phyloP scores from a whole-genome alignment of 2,888 invertebrate genomes.

The Trichopria drosophilae region DNA sequence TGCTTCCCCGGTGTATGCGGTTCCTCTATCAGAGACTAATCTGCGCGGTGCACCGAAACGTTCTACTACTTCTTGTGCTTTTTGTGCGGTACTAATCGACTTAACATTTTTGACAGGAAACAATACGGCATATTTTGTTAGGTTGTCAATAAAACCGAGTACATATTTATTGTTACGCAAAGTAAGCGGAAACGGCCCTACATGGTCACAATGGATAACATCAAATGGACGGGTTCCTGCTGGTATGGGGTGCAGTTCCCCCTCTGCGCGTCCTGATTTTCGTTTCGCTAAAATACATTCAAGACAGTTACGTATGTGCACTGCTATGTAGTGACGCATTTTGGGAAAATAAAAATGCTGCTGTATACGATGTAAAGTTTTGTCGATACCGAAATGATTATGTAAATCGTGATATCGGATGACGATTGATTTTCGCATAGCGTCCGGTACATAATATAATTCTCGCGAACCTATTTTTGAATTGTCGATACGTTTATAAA shows the following conservation, averaged over 20 bases:
- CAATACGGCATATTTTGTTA: neutral
- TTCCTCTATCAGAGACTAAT: conserved; percentile 2
- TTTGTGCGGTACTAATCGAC: neutral
- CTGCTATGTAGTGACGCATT: neutral
- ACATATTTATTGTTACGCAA: neutral
- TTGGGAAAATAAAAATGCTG: neutral
- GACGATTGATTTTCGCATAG: neutral
- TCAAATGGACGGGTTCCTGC: conserved; percentile 8
- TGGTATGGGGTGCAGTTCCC: conserved; percentile 5
- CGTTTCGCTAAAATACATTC: too few relatives aligned
- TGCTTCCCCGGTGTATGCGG: conserved; percentile 5
- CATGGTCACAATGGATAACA: conserved; percentile 19
- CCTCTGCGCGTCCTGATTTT: neutral
- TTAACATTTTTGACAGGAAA: neutral
- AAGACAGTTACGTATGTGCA: neutral
- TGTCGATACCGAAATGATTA: neutral
- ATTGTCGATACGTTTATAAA: neutral
- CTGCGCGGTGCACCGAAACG: conserved; percentile 3
- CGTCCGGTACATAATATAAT: neutral
- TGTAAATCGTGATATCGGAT: neutral
- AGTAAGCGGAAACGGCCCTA: conserved; percentile 29
- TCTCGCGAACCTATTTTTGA: neutral
- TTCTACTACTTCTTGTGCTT: conserved; percentile 1
- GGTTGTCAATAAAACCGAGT: neutral
- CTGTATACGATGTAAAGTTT: neutral